phyloP scores from a whole-genome alignment of 2,113 vertebrate genomes.

The Trachemys scripta region DNA sequence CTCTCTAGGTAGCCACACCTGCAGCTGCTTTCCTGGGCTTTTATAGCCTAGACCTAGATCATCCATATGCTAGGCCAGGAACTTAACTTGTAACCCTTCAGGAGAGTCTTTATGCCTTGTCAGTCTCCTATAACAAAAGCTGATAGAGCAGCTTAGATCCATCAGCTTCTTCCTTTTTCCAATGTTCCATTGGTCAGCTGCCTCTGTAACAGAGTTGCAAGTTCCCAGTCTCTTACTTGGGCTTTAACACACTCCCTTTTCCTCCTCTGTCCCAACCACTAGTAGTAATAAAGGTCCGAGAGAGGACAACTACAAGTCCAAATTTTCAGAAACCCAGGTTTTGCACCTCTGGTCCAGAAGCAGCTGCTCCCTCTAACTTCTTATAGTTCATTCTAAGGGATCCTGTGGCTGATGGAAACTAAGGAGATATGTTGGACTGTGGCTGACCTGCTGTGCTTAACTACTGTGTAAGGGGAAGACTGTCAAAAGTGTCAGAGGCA shows the following conservation, averaged over 20 bases:
- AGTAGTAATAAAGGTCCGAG: conserved; percentile 23
- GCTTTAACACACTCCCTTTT: conserved; percentile 34
- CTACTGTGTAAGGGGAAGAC: background rate
- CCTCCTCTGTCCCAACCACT: background rate
- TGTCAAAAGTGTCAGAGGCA: background rate
- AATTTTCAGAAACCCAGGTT: conserved; percentile 45
- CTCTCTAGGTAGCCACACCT: background rate
- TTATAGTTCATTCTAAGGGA: conserved; percentile 53
- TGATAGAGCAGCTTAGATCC: background rate
- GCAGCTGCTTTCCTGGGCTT: background rate
- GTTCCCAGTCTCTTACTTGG: background rate
- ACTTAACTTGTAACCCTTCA: background rate
- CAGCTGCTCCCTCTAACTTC: conserved; percentile 2
- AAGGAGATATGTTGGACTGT: background rate
- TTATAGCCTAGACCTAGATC: background rate
- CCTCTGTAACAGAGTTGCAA: background rate
- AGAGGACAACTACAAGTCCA: conserved; percentile 3
- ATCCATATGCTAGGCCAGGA: background rate
- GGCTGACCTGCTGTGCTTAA: background rate
- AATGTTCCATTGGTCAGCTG: background rate
- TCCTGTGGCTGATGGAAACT: conserved; percentile 54
- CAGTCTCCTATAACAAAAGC: background rate
- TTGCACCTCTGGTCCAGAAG: background rate
- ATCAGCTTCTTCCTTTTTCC: background rate
- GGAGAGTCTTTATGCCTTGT: background rate